A percentile compares a stretch with the other conserved stretches of the same genome.
These are phyloP conservation scores for Bos indicus DNA, from an alignment of 2,113 vertebrate genomes.

Conservation along the genomic window DNA sequence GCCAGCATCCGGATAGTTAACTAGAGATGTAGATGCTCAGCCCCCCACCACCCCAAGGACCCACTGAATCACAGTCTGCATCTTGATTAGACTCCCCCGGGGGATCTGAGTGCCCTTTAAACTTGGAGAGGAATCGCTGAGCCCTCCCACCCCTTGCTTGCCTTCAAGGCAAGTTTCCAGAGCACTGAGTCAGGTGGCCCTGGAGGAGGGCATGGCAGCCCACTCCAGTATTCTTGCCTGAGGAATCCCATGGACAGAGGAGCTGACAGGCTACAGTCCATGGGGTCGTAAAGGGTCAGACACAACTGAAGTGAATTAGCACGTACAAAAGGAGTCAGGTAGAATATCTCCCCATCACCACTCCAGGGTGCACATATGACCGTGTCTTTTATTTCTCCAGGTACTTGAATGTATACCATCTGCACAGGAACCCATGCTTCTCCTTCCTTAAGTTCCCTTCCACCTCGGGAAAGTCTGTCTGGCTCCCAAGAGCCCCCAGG, in stretches of 20 bases:
- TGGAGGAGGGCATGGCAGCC: neutral
- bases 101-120: neutral
- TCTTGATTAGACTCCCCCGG: neutral
- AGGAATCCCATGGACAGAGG: neutral
- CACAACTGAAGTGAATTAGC: neutral
- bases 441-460: neutral
- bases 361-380: neutral
- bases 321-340: neutral
- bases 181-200: neutral
- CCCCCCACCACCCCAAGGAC: fast-evolving
- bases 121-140: fast-evolving
- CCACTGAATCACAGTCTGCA: neutral
- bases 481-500: neutral
- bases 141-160: neutral
- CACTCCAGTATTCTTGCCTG: neutral
- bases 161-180: neutral
- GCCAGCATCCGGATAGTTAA: neutral
- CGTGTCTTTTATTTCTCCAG: neutral
- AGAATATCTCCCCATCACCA: neutral
- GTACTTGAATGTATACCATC: fast-evolving
- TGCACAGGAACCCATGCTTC: neutral
- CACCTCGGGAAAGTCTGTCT: fast-evolving
- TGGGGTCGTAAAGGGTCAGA: neutral
- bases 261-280: neutral
- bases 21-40: neutral